These are phyloP conservation scores for Plectrocnemia conspersa DNA, from an alignment of 1,140 invertebrate genomes.

Conservation along the genomic window DNA sequence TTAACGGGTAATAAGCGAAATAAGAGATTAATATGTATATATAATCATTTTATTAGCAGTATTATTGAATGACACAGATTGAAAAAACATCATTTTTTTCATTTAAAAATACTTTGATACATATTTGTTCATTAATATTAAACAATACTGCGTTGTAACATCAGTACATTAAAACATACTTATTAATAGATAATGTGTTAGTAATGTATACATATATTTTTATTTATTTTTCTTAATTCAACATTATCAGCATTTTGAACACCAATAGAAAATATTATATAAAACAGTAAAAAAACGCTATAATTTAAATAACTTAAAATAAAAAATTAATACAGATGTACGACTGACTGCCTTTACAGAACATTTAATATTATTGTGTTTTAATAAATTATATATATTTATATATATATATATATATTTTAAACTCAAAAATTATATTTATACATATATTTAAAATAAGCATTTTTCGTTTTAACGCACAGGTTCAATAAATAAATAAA, in stretches of 20 bases:
- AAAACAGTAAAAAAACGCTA: no score
- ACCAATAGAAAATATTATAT: no score
- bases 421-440: background rate
- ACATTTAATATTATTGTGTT: no score
- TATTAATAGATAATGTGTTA: no score
- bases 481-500: background rate
- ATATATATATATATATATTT: background rate
- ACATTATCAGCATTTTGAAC: no score
- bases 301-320: no score
- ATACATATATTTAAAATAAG: background rate
- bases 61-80: slow-evolving; percentile 14
- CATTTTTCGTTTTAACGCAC: background rate
- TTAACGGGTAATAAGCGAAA: no score
- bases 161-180: no score
- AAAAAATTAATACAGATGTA: no score
- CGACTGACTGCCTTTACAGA: no score
- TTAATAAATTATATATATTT: background rate
- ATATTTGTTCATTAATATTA: slow-evolving; percentile 4
- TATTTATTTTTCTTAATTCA: no score
- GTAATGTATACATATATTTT: background rate
- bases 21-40: no score
- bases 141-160: slow-evolving; percentile 22
- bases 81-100: slow-evolving; percentile 11
- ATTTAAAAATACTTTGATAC: slow-evolving; percentile 19
- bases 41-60: slow-evolving; percentile 13